These are phyloP conservation scores for Drosophila lacicola DNA, from an alignment of 2,888 invertebrate species.

Conservation along the genomic window DNA sequence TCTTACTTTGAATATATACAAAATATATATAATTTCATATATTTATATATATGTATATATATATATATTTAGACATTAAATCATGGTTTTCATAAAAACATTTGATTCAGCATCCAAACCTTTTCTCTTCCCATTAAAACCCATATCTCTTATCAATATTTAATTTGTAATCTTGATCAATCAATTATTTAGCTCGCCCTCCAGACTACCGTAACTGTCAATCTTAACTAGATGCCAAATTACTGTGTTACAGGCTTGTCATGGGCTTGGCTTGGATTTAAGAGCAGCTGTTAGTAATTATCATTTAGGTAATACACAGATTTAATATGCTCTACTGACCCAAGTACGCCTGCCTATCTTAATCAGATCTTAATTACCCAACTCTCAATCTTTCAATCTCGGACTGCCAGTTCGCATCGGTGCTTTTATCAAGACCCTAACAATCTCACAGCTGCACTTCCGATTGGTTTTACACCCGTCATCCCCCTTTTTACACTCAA, in stretches of 20 bases:
- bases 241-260: conserved; percentile 1
- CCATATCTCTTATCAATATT: too few species aligned
- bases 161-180: neutral
- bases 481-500: conserved; percentile 14
- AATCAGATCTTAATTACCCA: conserved; percentile 60
- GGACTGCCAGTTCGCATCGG: neutral
- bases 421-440: neutral
- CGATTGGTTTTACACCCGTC: conserved; percentile 15
- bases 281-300: conserved; percentile 38
- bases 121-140: neutral
- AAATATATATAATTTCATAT: too few species aligned
- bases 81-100: too few species aligned
- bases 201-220: neutral
- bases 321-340: conserved; percentile 11
- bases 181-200: neutral
- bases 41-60: too few species aligned
- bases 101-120: too few species aligned
- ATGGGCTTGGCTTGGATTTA: conserved; percentile 8
- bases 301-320: conserved; percentile 34
- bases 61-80: too few species aligned
- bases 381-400: conserved; percentile 23
- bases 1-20: neutral
- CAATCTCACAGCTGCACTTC: conserved; percentile 38
- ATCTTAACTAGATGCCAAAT: conserved; percentile 6
- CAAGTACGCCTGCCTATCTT: conserved; percentile 28